Evolutionary conservation across 2,113 vertebrate genomes (phyloP).

Genomic region (Syngnathus typhle): DNA sequence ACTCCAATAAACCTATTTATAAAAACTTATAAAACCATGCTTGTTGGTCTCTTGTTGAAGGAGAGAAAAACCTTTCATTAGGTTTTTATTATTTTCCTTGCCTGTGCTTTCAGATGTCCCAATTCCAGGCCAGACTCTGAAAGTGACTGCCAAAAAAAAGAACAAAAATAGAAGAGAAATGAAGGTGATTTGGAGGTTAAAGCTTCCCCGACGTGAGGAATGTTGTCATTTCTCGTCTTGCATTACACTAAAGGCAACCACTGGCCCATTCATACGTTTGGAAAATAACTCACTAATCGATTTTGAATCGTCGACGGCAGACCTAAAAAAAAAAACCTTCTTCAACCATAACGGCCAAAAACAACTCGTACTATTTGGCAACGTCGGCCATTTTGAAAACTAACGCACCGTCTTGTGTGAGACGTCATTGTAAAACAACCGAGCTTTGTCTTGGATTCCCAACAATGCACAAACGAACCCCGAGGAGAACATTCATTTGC

Average conservation of each 20-base stretch:
- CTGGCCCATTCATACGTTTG: neutral
- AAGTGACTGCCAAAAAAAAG: neutral
- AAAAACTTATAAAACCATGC: neutral
- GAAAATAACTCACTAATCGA: neutral
- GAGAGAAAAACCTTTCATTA: neutral
- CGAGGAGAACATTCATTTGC: neutral
- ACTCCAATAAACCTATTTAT: neutral
- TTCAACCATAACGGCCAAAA: conserved; percentile 5
- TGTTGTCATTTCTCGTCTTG: conserved; percentile 9
- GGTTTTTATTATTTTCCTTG: neutral
- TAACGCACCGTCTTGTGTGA: neutral
- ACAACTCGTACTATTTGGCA: conserved; percentile 7
- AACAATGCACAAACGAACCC: conserved; percentile 7
- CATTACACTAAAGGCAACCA: conserved; percentile 1
- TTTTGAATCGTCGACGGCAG: conserved; percentile 2
- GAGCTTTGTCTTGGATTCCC: conserved; percentile 14
- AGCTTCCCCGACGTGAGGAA: neutral
- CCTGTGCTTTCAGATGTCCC: neutral
- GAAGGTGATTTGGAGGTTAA: neutral
- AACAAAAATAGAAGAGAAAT: neutral
- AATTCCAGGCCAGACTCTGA: conserved; percentile 5
- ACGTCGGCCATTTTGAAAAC: neutral
- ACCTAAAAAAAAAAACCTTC: neutral
- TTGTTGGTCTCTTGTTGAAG: neutral
- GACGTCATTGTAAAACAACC: conserved; percentile 36